Evolutionary conservation across 2,113 vertebrate species (phyloP).

Genomic region (Trachemys scripta): DNA sequence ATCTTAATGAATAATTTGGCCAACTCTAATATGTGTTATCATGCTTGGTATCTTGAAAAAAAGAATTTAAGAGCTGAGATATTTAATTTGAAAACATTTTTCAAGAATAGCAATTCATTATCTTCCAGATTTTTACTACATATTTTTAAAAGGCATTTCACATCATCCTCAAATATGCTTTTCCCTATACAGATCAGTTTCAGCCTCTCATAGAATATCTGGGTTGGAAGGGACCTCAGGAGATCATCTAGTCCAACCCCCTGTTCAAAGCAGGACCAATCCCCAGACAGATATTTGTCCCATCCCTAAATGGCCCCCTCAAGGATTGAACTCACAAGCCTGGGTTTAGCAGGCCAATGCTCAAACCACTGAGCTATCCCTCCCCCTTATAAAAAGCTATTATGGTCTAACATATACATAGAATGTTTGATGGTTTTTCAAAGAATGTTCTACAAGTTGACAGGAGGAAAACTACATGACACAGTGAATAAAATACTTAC

Average conservation of each 20-base stretch:
- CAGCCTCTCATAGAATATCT: background rate
- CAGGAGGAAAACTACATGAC: background rate
- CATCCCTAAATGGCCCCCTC: too few relatives aligned
- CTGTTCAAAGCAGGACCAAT: too few relatives aligned
- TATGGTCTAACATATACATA: background rate
- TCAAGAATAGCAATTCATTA: background rate
- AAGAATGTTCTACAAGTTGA: background rate
- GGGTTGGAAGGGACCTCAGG: too few relatives aligned
- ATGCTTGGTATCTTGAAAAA: background rate
- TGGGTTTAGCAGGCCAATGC: too few relatives aligned
- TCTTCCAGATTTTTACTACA: background rate
- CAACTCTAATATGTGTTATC: background rate
- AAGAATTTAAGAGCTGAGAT: background rate
- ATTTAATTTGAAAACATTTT: background rate
- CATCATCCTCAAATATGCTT: fast-evolving
- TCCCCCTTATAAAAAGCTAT: background rate
- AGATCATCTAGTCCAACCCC: too few relatives aligned
- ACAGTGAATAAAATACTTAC: constrained; percentile 24
- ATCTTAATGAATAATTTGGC: background rate
- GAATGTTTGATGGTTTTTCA: background rate
- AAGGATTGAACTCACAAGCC: too few relatives aligned
- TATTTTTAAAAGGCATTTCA: background rate
- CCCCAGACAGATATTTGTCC: too few relatives aligned
- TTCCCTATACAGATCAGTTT: background rate
- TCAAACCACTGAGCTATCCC: too few relatives aligned